These are phyloP conservation scores for Gavialis gangeticus DNA, from an alignment of 2,113 vertebrate species.

Conservation along the genomic window DNA sequence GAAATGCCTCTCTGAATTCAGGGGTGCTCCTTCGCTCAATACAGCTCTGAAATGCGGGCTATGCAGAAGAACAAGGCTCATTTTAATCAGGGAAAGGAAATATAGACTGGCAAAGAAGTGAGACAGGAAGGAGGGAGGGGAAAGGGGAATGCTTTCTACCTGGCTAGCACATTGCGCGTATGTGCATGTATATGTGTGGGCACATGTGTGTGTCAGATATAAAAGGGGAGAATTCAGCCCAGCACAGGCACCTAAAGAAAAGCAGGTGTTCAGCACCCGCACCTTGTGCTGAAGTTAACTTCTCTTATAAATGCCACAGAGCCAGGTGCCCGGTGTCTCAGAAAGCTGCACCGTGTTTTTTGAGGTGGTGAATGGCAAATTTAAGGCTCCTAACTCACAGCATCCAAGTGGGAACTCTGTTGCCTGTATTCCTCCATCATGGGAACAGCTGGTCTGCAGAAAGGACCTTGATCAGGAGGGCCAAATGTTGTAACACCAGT, in stretches of 20 bases:
- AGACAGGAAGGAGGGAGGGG: not conserved
- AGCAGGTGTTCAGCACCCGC: not conserved
- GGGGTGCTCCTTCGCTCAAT: not conserved
- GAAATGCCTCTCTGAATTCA: not conserved
- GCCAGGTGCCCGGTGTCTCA: not conserved
- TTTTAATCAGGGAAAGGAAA: not conserved
- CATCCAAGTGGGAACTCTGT: not conserved
- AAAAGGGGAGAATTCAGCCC: not conserved
- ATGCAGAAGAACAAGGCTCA: not conserved
- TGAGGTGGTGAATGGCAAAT: not conserved
- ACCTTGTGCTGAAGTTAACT: not conserved
- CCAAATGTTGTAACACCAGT: not conserved
- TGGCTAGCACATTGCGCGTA: not conserved
- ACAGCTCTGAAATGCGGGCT: accelerated
- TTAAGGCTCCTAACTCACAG: not conserved
- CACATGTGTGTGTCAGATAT: not conserved
- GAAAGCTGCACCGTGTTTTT: not conserved
- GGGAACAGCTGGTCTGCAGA: not conserved
- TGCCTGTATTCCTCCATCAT: not conserved
- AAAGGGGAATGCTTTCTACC: no score
- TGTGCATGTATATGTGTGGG: no score
- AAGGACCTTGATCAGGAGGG: not conserved
- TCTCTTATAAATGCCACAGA: accelerated
- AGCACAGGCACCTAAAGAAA: not conserved
- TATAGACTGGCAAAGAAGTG: not conserved